A percentile compares a stretch with the other conserved stretches of the same genome.
phyloP scores from a whole-genome alignment of 1,140 invertebrate species.

The Teleogryllus occipitalis region DNA sequence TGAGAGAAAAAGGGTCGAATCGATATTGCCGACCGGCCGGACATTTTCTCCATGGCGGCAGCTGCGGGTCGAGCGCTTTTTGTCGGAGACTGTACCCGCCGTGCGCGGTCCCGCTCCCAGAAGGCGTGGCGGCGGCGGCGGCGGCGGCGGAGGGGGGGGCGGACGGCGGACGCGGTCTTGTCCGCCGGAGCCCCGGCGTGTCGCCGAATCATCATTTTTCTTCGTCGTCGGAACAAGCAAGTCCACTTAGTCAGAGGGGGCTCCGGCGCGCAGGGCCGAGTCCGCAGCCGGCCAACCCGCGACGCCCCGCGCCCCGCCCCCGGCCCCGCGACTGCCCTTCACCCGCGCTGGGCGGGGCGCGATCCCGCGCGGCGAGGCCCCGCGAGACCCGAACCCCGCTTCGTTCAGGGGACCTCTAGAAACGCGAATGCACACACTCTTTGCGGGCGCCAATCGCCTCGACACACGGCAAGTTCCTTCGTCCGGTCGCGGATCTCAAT shows the following conservation, averaged over 20 bases:
- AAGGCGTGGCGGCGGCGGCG: too few species aligned
- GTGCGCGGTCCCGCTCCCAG: too few species aligned
- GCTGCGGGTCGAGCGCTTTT: not conserved
- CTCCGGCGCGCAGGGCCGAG: not conserved
- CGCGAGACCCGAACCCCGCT: not conserved
- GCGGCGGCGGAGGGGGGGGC: too few species aligned
- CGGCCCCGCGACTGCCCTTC: not conserved
- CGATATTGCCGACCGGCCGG: not conserved
- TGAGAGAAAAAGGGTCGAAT: not conserved
- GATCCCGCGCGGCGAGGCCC: too few species aligned
- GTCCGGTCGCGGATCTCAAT: too few species aligned
- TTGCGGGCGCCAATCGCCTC: too few species aligned
- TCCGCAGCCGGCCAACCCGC: not conserved
- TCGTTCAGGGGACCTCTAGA: not conserved
- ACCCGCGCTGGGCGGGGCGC: too few species aligned
- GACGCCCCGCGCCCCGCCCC: not conserved
- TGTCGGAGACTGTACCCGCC: not conserved
- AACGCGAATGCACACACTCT: too few species aligned
- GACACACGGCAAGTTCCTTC: too few species aligned
- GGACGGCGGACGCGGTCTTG: too few species aligned
- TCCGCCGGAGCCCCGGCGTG: too few species aligned
- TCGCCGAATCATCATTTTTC: constrained; percentile 39
- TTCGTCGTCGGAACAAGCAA: constrained; percentile 40
- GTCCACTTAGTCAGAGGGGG: constrained; percentile 38
- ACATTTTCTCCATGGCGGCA: not conserved